Percentiles rank a stretch among this genome's conserved stretches.
phyloP scores from a whole-genome alignment of 2,888 invertebrate genomes.

The Lordiphosa andalusiaca region DNA sequence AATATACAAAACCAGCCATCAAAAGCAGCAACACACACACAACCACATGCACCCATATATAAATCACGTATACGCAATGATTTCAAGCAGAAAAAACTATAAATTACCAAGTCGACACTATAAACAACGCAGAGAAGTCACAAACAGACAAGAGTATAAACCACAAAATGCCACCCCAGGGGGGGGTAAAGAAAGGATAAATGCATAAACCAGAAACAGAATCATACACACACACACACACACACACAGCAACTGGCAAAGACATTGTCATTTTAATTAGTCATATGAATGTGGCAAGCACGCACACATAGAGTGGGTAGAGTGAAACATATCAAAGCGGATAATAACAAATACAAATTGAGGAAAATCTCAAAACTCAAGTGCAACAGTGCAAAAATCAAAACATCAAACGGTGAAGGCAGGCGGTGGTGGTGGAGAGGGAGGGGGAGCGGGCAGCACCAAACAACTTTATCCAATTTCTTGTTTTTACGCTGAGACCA shows the following conservation, averaged over 20 bases:
- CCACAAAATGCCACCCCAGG: constrained; percentile 14
- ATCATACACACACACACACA: background rate
- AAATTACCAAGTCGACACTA: constrained; percentile 52
- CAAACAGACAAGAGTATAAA: constrained; percentile 11
- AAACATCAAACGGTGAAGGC: constrained; percentile 47
- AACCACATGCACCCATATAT: constrained; percentile 30
- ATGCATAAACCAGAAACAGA: constrained; percentile 7
- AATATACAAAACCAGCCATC: constrained; percentile 2
- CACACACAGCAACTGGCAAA: no score
- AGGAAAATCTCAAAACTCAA: constrained; percentile 1
- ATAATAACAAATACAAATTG: background rate
- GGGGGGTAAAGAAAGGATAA: background rate
- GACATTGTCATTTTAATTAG: constrained; percentile 20
- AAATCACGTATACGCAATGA: constrained; percentile 69
- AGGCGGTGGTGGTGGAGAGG: background rate
- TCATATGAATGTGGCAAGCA: constrained; percentile 11
- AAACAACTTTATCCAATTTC: constrained; percentile 67
- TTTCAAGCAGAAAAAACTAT: constrained; percentile 45
- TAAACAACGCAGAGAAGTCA: constrained; percentile 48
- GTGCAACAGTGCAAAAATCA: constrained; percentile 55
- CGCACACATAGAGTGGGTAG: background rate
- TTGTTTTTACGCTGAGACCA: constrained; percentile 59
- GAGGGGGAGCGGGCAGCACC: constrained; percentile 7
- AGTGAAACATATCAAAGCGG: background rate
- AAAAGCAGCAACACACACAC: constrained; percentile 5